A percentile compares a stretch with the other conserved stretches of the same genome.
Conservation (phyloP, 2,113 vertebrate genomes). For the Antigone vipio region DNA sequence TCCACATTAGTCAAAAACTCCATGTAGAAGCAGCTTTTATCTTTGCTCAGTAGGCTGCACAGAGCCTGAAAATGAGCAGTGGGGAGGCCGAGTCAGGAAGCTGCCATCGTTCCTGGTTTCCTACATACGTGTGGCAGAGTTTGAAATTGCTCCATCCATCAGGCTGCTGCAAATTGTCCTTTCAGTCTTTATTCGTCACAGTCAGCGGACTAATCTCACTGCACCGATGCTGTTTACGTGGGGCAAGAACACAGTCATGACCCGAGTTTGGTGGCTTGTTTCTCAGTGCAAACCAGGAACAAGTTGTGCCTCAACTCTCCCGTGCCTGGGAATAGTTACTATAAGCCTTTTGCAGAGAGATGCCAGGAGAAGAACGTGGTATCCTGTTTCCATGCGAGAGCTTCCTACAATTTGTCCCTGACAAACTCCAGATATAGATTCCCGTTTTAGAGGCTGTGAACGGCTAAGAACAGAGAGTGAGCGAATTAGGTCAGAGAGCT, state of each 20-base stretch:
- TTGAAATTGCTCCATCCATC: background rate
- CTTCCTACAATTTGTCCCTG: slow-evolving; percentile 24
- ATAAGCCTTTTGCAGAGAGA: background rate
- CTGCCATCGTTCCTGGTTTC: background rate
- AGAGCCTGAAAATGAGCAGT: background rate
- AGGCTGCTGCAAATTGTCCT: background rate
- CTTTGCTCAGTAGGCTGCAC: background rate
- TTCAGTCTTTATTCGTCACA: background rate
- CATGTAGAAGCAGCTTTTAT: background rate
- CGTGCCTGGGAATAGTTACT: background rate
- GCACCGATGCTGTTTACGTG: background rate
- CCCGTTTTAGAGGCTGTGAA: background rate
- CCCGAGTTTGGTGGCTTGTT: background rate
- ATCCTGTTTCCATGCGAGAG: background rate
- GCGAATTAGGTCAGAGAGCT: background rate
- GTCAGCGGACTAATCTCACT: background rate
- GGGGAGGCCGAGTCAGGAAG: background rate
- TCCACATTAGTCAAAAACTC: background rate
- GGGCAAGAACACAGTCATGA: background rate
- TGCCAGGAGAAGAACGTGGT: background rate
- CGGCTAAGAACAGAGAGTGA: background rate
- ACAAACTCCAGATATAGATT: slow-evolving; percentile 1
- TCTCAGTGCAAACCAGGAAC: background rate
- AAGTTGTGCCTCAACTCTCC: background rate
- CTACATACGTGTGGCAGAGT: background rate